Evolutionary conservation across 2,797 vertebrate genomes (phyloP).

Genomic region (Neosilurus mollespiculum): DNA sequence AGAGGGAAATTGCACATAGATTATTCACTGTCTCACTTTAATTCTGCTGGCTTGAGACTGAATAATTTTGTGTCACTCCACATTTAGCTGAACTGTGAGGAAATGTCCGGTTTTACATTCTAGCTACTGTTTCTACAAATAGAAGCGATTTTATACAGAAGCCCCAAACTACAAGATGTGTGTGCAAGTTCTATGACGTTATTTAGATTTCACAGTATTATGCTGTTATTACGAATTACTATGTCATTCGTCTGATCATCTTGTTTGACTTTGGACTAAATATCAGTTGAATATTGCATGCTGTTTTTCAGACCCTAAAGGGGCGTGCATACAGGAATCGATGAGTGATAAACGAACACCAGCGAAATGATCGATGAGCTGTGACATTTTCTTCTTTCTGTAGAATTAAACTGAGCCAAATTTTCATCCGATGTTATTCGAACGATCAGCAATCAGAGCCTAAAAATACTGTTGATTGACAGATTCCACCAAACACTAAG

Average conservation of each 20-base stretch:
- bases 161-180: not conserved
- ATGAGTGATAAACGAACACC: no score
- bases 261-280: not conserved
- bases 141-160: not conserved
- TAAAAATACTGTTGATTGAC: no score
- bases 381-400: no score
- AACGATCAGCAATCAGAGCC: no score
- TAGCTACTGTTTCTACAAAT: slow-evolving; percentile 1
- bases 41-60: slow-evolving; percentile 2
- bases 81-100: not conserved
- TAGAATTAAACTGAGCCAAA: no score
- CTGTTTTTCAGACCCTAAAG: not conserved
- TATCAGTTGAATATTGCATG: not conserved
- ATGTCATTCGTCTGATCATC: not conserved
- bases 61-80: slow-evolving; percentile 25
- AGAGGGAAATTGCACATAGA: slow-evolving; percentile 23
- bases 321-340: no score
- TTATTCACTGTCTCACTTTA: slow-evolving; percentile 19
- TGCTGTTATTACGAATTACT: not conserved
- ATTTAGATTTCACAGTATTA: not conserved
- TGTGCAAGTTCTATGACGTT: not conserved
- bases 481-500: no score
- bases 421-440: no score
- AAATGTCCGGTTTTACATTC: not conserved
- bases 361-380: no score